Evolutionary conservation across 1,140 invertebrate species (phyloP).

Genomic region (Thrips palmi): DNA sequence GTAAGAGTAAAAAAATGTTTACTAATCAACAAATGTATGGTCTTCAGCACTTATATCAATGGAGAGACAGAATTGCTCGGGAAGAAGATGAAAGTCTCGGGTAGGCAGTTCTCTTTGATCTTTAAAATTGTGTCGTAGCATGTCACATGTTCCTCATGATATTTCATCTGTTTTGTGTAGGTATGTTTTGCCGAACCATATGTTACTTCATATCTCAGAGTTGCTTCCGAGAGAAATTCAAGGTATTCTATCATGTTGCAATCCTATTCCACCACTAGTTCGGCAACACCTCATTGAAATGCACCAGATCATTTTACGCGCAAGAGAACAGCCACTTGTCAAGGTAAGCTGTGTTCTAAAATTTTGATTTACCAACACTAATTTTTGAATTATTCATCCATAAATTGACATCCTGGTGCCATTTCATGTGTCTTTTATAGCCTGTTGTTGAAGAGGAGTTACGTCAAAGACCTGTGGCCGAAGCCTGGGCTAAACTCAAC

Average conservation of each 20-base stretch:
- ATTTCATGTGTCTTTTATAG: constrained; percentile 9
- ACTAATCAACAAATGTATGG: constrained; percentile 74
- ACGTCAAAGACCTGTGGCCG: neutral
- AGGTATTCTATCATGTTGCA: constrained; percentile 84
- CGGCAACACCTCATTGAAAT: constrained; percentile 52
- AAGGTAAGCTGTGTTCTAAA: constrained; percentile 31
- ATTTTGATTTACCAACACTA: constrained; percentile 9
- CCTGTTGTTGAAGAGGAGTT: constrained; percentile 3
- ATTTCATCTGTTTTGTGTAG: constrained; percentile 26
- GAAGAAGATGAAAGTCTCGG: constrained; percentile 76
- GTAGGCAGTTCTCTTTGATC: constrained; percentile 24
- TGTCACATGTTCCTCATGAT: constrained; percentile 12
- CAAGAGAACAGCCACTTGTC: constrained; percentile 49
- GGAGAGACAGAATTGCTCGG: constrained; percentile 75
- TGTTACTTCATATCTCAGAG: constrained; percentile 81
- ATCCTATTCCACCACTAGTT: constrained; percentile 78
- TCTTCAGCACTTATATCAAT: constrained; percentile 61
- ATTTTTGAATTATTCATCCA: constrained; percentile 13
- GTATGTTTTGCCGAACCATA: constrained; percentile 89
- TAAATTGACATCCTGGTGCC: constrained; percentile 4
- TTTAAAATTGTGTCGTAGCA: neutral
- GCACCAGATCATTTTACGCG: constrained; percentile 56
- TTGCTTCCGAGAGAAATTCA: constrained; percentile 83
- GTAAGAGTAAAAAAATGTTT: constrained; percentile 61
- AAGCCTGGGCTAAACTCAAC: constrained; percentile 4